Conservation (phyloP, 2,888 invertebrate species). For the Dione vanillae region DNA sequence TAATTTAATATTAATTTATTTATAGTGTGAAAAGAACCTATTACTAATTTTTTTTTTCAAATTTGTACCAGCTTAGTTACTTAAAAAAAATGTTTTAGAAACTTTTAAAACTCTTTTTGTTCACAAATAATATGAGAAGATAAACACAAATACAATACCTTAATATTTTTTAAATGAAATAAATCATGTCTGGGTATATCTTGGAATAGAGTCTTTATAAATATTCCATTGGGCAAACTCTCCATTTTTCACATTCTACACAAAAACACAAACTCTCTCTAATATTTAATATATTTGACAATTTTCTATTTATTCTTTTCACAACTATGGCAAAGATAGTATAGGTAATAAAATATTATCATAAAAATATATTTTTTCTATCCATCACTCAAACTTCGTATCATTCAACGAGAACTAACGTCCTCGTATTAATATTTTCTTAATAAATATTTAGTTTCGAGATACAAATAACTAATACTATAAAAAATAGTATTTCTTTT, state of each 20-base stretch:
- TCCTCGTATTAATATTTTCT: slow-evolving; percentile 20
- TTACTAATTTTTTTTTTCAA: too few species aligned
- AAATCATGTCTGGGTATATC: slow-evolving; percentile 19
- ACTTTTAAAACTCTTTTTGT: too few species aligned
- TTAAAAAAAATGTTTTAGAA: too few species aligned
- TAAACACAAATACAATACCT: slow-evolving; percentile 24
- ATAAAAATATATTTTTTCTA: background rate
- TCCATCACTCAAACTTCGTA: background rate
- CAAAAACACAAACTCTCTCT: background rate
- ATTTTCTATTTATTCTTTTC: background rate
- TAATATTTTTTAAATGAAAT: slow-evolving; percentile 24
- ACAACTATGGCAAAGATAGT: background rate
- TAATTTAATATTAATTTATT: too few species aligned
- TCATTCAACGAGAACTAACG: slow-evolving; percentile 21
- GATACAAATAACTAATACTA: slow-evolving; percentile 4
- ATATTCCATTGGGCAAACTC: slow-evolving; percentile 22
- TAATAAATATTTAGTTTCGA: slow-evolving; percentile 28
- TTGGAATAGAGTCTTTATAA: slow-evolving; percentile 35
- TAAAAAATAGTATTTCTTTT: background rate
- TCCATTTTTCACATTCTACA: slow-evolving; percentile 22
- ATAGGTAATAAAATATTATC: background rate
- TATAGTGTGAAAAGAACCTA: too few species aligned
- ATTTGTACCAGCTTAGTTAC: too few species aligned
- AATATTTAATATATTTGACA: too few species aligned
- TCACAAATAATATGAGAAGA: background rate